Evolutionary conservation across 2,797 vertebrate genomes (phyloP), one percentile per base, ranked within the genome.

Genomic region (Lithobates pipiens): DNA sequence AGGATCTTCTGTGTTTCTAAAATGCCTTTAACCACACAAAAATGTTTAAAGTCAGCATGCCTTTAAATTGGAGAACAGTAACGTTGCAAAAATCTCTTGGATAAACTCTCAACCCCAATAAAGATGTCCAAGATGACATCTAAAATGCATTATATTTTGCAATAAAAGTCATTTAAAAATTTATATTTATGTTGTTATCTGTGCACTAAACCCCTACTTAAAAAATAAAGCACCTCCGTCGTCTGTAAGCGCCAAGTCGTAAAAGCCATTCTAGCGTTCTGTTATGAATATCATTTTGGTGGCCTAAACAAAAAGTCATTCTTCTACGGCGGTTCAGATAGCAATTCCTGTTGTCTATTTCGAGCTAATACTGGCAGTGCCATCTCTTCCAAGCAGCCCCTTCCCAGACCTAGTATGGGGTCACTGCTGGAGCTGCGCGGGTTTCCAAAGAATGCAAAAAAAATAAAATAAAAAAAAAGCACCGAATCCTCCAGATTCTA

Each of bases 91-190:
- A 54, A 73, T 67, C 54, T 79, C 57, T 74, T 50, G n/a, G 67
- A 77, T 84, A 84, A 78, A 78, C 68, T 77, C 76, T 84, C n/a
- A 84, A 70, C 68, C 46, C 75, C 36, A 25, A 27, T 77, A 69
- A 54, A 77, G 68, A 72, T 32, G 36, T 78, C 76, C 36, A 77
- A 63, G 72, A 39, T 84, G 76, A 74, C 54, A 74, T 67, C n/a
- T 42, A 78, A 71, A 84, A 84, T 57, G 69, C 25, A 34, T 65
- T 79, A 65, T 44, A 65, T 73, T 77, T 73, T 68, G 69, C 65
- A 27, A 34, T 73, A 85, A 73, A 50, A 57, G 71, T 76, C 73
- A 83, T 76, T 83, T 67, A 46, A 83, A 42, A 83, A 72, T 29
- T 29, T 83, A 83, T 83, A 76, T 83, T 73, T 74, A 65, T 82